Evolutionary conservation across 1,140 invertebrate genomes (phyloP), one percentile per base, ranked within the genome.

Genomic region (Euwallacea fornicatus): DNA sequence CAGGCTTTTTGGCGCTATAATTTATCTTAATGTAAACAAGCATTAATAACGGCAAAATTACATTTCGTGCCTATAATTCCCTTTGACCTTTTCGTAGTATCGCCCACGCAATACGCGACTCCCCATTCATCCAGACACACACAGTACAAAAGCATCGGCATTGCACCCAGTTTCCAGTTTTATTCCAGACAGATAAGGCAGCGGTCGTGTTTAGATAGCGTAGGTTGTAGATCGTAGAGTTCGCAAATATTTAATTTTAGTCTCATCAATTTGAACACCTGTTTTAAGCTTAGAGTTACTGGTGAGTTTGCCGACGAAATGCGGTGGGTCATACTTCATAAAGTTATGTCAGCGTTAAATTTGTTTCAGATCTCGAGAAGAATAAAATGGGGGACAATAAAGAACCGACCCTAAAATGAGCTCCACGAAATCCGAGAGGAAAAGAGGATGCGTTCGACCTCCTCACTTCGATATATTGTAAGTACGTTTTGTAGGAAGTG

Each of bases 401-500:
- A 21, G 16, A 56, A 56, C 54, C 42, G 42, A 53, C 43, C 7
- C 56, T 65, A 78, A 71, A 76, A 79, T 79, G 78, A 78, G 71
- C 59, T 71, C 73, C 13, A 58, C 58, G 7, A 76, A 77, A 62
- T 42, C 66, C 44, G 76, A 78, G 42, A 74, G 69, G 56, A 66
- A 72, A 62, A 76, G 75, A 74, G 71, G 75, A 76, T 80, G 79
- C 72, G 79, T 80, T 54, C 79, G 79, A 46, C 75, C 79, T 10
- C 78, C 78, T 55, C 78, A 80, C 72, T 78, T 80, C 66, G 79
- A 80, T 72, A 80, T 80, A 71, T 71, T 80, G 79, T 80, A 75
- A 79, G 79, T 80, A 72, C 9, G 42, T 33, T 16, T 6, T 50
- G 9, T 50, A 50, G 2, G 46, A 50, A 50, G 7, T 2, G 46